Conservation (phyloP, 2,797 vertebrate genomes). For the Coilia nasus region DNA sequence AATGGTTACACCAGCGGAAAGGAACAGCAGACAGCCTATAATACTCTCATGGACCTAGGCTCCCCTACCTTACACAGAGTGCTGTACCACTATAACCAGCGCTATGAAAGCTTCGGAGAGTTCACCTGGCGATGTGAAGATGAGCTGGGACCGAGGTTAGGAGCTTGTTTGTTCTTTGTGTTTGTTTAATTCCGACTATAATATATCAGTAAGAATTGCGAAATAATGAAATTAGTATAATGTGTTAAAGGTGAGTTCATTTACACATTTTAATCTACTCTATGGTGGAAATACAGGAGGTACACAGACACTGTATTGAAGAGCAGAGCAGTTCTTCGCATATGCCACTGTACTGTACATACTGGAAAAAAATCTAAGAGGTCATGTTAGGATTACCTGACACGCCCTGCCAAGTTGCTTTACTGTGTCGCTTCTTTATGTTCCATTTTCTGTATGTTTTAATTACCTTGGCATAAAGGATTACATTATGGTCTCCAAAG, state of each 20-base stretch:
- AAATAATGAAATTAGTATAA: background rate
- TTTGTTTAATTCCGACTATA: background rate
- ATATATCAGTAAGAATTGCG: background rate
- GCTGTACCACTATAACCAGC: slow-evolving; percentile 97
- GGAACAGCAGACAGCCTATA: slow-evolving; percentile 97
- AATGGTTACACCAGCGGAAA: slow-evolving; percentile 98
- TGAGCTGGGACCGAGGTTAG: slow-evolving; percentile 94
- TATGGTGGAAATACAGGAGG: too few relatives aligned
- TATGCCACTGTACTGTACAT: background rate
- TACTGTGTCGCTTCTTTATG: background rate
- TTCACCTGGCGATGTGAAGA: slow-evolving; percentile 99
- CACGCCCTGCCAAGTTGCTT: background rate
- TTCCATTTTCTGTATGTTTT: slow-evolving; percentile 37
- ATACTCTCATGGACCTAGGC: slow-evolving; percentile 93
- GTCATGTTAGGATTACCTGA: background rate
- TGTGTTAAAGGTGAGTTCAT: too few relatives aligned
- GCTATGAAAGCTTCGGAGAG: slow-evolving; percentile 97
- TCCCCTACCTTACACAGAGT: slow-evolving; percentile 93
- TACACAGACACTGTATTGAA: background rate
- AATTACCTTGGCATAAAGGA: slow-evolving; percentile 53
- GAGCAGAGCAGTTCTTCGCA: too few relatives aligned
- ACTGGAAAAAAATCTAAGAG: background rate
- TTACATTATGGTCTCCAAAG: slow-evolving; percentile 51
- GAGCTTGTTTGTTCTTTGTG: background rate
- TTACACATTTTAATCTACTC: too few relatives aligned